These are phyloP conservation scores for Nibea albiflora DNA, from an alignment of 2,113 vertebrate genomes.

Conservation along the genomic window DNA sequence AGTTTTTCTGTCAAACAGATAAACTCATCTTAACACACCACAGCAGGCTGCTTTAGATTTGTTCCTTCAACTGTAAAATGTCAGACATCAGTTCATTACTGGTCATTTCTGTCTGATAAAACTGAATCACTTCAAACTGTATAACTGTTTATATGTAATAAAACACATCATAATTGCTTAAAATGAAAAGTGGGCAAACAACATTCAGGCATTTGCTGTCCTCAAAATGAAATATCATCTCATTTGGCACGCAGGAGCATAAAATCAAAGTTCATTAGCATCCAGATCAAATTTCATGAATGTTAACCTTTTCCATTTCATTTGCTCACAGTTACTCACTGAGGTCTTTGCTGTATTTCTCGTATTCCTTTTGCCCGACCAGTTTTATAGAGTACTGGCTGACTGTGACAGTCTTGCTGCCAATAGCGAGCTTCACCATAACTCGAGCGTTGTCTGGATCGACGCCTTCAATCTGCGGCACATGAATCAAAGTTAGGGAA, in stretches of 20 bases:
- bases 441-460: constrained; percentile 91
- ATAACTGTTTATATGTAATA: neutral
- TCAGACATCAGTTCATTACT: neutral
- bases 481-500: neutral
- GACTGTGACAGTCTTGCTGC: constrained; percentile 84
- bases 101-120: neutral
- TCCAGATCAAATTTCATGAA: neutral
- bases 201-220: neutral
- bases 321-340: constrained; percentile 79
- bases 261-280: neutral
- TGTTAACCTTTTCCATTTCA: neutral
- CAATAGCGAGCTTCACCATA: constrained; percentile 88
- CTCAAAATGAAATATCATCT: neutral
- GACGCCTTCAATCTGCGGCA: constrained; percentile 88
- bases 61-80: neutral
- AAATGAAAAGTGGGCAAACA: neutral
- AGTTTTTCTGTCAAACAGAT: neutral
- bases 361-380: constrained; percentile 86
- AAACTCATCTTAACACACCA: neutral
- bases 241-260: neutral
- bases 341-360: constrained; percentile 84
- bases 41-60: neutral
- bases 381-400: constrained; percentile 87
- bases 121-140: neutral
- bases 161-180: too few relatives aligned